Evolutionary conservation across 2,888 invertebrate species (phyloP), one percentile per base, ranked within the genome.

Genomic region (Drosophila rubida): DNA sequence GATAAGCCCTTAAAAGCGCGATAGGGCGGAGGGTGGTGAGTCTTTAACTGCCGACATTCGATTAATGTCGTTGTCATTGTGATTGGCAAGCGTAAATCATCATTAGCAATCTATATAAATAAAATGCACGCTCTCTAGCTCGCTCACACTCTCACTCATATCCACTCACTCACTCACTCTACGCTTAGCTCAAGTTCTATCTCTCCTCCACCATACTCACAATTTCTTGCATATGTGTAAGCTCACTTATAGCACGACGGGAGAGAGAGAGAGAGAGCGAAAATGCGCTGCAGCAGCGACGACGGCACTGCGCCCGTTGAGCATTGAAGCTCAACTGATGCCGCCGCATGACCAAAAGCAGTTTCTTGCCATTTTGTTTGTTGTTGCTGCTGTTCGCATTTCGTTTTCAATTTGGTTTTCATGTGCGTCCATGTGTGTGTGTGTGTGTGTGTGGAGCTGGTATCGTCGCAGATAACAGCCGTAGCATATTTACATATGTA

Each of bases 341-440:
- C 83, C 77, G 88, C 86, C 83, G 74, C 74, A 72, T 83, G 86
- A 79, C 80, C 77, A 82, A 85, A 72, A 87, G 79, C 75, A 69
- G 67, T 85, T 85, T 83, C 85, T 78, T 87, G 87, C 84, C 81
- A 84, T 81, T 80, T 84, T 81, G 75, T 71, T 86, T 87, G 80
- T 80, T 75, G 69, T 72, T 78, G 66, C 67, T 78, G 72, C 65
- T 75, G 74, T 78, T 84, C 68, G 73, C 65, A 82, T 85, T 80
- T 82, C 82, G 82, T 72, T 80, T 80, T 85, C 82, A 72, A 72
- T 80, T 75, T 78, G 75, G 42, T 64, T 65, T 59, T 53, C n/a
- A 19, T 46, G 22, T 42, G 51, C 25, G 8, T n/a, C n/a, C n/a
- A n/a, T 25, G 51, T 37, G 14, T 32, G 46, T 55, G 9, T 42